Evolutionary conservation across 2,113 vertebrate genomes (phyloP), one percentile per base, ranked within the genome.

Genomic region (Campylomormyrus numenius): DNA sequence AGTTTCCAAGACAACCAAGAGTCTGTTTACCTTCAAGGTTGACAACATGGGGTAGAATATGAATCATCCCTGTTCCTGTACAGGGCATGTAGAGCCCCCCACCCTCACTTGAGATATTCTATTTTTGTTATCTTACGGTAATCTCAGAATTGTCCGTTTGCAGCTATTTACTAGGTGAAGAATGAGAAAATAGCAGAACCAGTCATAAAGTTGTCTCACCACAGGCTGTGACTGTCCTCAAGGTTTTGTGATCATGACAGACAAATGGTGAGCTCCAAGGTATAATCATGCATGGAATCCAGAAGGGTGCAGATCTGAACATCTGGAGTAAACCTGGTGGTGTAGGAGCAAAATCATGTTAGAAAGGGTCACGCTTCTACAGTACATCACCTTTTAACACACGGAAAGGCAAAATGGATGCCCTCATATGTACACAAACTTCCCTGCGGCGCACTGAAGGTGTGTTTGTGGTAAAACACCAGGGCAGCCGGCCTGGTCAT

Each of bases 1-100:
- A 42, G 74, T 86, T 50, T 86, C 24, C 45, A 27, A 50, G 48
- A 86, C 84, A 85, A 84, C 80, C 80, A 21, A 85, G 83, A 85
- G 83, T 48, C 45, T 24, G 9, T 49, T 85, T 85, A 49, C 83
- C 21, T 27, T 48, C 84, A 86, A 49, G 11, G 6, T 17, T 15
- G 45, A n/a, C 24, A 27, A 48, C 42, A 49, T 31, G 45, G 45
- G 10, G 46, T 46, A 50, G 84, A 49, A 49, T n/a, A 50, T 9
- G 3, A 24, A 46, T 48, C 24, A 48, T 24, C 8, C 21, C 46
- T 6, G 9, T 35, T 13, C 42, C 19, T 21, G 10, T 85, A 8
- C 83, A 46, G 45, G 5, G 19, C 4, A 24, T 13, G 1, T 74
- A 31, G 0, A n/a, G 3, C 10, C 19, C 1, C 13, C 8, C 21